Conservation (phyloP, 2,888 invertebrate genomes). For the Microdon myrmicae region DNA sequence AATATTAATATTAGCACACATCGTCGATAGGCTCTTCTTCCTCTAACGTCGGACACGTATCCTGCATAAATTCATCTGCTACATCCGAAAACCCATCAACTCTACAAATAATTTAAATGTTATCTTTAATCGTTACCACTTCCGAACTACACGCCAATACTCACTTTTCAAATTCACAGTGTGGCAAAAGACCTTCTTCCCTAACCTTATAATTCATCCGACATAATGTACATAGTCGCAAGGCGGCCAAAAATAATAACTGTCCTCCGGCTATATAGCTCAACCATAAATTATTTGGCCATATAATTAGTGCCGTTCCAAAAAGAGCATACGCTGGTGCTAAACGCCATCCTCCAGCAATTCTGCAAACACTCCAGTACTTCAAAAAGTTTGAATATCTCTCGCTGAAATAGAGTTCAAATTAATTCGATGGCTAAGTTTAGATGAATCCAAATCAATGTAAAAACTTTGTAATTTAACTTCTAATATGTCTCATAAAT, state of each 20-base stretch:
- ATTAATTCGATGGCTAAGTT: no score
- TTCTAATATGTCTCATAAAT: no score
- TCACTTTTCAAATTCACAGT: conserved; percentile 65
- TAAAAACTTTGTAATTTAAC: no score
- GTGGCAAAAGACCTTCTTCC: conserved; percentile 63
- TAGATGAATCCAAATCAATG: no score
- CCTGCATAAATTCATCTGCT: conserved; percentile 61
- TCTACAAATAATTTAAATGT: conserved; percentile 54
- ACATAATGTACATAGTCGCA: conserved; percentile 65
- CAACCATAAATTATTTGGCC: conserved; percentile 68
- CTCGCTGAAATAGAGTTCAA: conserved; percentile 56
- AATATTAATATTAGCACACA: conserved; percentile 58
- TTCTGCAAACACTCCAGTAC: conserved; percentile 60
- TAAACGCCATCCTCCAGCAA: conserved; percentile 63
- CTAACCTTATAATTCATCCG: conserved; percentile 58
- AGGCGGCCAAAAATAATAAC: conserved; percentile 66
- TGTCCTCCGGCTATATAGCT: conserved; percentile 69
- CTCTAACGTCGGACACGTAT: conserved; percentile 58
- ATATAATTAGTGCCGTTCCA: conserved; percentile 62
- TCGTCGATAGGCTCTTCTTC: conserved; percentile 63
- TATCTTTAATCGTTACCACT: background rate
- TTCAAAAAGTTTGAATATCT: conserved; percentile 59
- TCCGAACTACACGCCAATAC: background rate
- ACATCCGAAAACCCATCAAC: conserved; percentile 59
- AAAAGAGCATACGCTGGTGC: conserved; percentile 61